Evolutionary conservation across 2,113 vertebrate species (phyloP), one percentile per base, ranked within the genome.

Genomic region (Marmota monax): DNA sequence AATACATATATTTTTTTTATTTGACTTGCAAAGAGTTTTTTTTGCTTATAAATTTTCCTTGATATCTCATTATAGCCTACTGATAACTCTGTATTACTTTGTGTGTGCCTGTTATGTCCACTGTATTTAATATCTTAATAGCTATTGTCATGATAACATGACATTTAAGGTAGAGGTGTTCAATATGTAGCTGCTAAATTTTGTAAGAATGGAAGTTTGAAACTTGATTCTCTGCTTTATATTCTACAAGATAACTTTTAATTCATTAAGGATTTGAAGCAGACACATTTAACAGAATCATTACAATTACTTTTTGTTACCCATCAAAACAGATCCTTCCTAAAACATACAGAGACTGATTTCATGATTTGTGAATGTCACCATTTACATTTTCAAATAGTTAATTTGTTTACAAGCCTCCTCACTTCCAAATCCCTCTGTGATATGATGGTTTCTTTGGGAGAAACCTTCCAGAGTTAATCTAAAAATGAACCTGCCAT

Each of bases 1-100:
- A n/a, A 51, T 39, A 16, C 16, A 18, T 39, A 6, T 51, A 25
- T 63, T 34, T 63, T 84, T 82, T 85, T 92, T 45, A 94, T 86
- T 91, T 88, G 83, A 51, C 90, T 95, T 95, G 13, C 84, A 89
- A 84, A 93, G 92, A 94, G 58, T 92, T 42, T 91, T 37, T 95
- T 94, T 78, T 92, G 51, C 56, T 80, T 67, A 72, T 92, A 77
- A 88, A 61, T 17, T 79, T 77, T 90, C 51, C 58, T 82, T 96
- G 76, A 25, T 65, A 84, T n/a, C 7, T 65, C 23, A 72, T 86
- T 89, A 73, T 89, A 78, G 51, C n/a, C 48, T 89, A 83, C 29
- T 89, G 65, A 70, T 72, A 65, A 88, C 22, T 88, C 11, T 95
- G 42, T 72, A 67, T 72, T 42, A 80, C 48, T 88, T 94, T 51